These are phyloP conservation scores for Ditylenchus dipsaci DNA, from an alignment of 1,140 invertebrate species.

Conservation along the genomic window DNA sequence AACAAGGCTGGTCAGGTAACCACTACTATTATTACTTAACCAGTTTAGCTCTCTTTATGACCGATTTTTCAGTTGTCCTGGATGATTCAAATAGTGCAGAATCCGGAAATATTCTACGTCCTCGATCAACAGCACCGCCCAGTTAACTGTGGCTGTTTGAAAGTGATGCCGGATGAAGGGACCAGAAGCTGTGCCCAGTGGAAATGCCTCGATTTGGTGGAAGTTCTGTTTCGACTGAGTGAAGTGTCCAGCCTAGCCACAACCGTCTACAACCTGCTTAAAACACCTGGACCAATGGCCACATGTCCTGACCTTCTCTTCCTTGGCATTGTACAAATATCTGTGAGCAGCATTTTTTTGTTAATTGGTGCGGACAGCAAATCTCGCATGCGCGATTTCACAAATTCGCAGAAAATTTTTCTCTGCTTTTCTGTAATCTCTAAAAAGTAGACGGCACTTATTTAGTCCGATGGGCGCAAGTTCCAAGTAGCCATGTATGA, in stretches of 20 bases:
- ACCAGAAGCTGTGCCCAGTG: conserved; percentile 85
- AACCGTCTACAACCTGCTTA: conserved; percentile 25
- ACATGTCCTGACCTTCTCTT: conserved; percentile 36
- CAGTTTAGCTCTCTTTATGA: not conserved
- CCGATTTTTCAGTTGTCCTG: conserved; percentile 64
- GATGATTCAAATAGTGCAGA: conserved; percentile 73
- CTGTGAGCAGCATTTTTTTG: conserved; percentile 4
- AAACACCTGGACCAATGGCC: conserved; percentile 31
- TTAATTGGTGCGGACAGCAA: too few relatives aligned
- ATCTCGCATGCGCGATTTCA: too few relatives aligned
- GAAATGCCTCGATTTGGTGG: conserved; percentile 83
- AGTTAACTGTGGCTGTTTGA: conserved; percentile 79
- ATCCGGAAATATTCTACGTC: conserved; percentile 88
- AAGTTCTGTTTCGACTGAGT: conserved; percentile 76
- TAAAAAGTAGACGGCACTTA: too few relatives aligned
- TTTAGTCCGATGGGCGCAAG: too few relatives aligned
- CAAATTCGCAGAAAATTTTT: too few relatives aligned
- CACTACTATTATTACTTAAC: too few relatives aligned
- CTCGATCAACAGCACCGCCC: conserved; percentile 80
- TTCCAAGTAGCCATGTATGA: too few relatives aligned
- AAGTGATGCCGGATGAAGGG: conserved; percentile 66
- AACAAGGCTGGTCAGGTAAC: conserved; percentile 35
- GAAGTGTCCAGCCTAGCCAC: conserved; percentile 61
- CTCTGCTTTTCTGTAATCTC: too few relatives aligned
- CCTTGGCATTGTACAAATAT: conserved; percentile 36